phyloP scores from a whole-genome alignment of 2,797 vertebrate species.

The Tapirus indicus region DNA sequence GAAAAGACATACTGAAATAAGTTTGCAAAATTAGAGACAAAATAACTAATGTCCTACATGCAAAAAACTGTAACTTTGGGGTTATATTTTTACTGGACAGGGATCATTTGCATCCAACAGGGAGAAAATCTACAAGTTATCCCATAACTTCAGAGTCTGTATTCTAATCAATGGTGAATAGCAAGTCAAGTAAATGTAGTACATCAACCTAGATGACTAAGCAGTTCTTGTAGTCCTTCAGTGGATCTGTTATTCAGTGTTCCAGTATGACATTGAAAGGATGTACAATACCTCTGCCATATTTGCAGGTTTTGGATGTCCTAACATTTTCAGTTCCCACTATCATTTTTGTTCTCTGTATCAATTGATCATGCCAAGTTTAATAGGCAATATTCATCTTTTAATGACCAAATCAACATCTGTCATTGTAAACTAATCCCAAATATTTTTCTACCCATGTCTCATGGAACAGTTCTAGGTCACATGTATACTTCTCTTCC shows the following conservation, averaged over 20 bases:
- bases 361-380: background rate
- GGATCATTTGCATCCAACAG: background rate
- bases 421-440: background rate
- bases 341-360: background rate
- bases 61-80: background rate
- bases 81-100: background rate
- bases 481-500: background rate
- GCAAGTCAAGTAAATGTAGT: background rate
- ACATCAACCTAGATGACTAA: background rate
- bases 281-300: background rate
- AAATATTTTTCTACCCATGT: background rate
- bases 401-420: background rate
- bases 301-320: background rate
- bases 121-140: background rate
- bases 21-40: background rate
- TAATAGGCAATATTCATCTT: background rate
- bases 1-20: background rate
- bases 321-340: background rate
- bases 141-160: background rate
- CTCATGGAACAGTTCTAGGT: background rate
- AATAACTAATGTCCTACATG: background rate
- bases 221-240: background rate
- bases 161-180: background rate
- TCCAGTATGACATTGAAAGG: background rate
- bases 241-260: background rate